Conservation (phyloP, 2,113 vertebrate species). For the Lampris megalopsis region DNA sequence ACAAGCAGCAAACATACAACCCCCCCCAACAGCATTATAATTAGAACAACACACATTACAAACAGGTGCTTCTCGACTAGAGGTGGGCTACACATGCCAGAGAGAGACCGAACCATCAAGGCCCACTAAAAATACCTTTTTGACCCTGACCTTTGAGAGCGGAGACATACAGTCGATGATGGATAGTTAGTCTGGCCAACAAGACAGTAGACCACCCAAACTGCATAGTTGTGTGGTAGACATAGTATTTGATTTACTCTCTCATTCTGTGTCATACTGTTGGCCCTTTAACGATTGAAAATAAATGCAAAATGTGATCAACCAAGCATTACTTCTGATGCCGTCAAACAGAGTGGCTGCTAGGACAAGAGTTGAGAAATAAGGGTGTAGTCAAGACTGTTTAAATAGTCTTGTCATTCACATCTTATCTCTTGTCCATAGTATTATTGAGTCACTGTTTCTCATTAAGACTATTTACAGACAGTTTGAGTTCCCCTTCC, state of each 20-base stretch:
- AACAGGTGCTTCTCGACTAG: constrained; percentile 47
- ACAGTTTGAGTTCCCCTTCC: neutral
- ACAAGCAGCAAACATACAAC: constrained; percentile 5
- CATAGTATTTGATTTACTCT: constrained; percentile 17
- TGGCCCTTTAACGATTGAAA: too few relatives aligned
- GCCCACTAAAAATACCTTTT: constrained; percentile 67
- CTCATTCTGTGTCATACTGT: neutral
- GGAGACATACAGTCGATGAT: constrained; percentile 51
- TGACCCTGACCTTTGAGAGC: constrained; percentile 47
- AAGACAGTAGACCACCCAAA: constrained; percentile 44
- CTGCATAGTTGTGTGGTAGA: neutral
- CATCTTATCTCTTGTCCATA: constrained; percentile 5
- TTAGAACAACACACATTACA: neutral
- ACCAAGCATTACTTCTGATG: constrained; percentile 13
- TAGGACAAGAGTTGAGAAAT: too few relatives aligned
- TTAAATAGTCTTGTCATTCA: neutral
- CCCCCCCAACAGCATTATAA: neutral
- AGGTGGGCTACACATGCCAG: constrained; percentile 37
- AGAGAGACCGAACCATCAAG: constrained; percentile 39
- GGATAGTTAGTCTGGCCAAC: constrained; percentile 41
- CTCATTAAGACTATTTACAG: too few relatives aligned
- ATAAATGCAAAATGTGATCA: neutral
- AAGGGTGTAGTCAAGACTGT: too few relatives aligned
- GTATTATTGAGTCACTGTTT: too few relatives aligned
- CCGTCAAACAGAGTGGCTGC: constrained; percentile 22